Percentiles rank a stretch among this genome's conserved stretches.
Evolutionary conservation across 2,888 invertebrate species (phyloP).

Genomic region (Acrobasis consociella): DNA sequence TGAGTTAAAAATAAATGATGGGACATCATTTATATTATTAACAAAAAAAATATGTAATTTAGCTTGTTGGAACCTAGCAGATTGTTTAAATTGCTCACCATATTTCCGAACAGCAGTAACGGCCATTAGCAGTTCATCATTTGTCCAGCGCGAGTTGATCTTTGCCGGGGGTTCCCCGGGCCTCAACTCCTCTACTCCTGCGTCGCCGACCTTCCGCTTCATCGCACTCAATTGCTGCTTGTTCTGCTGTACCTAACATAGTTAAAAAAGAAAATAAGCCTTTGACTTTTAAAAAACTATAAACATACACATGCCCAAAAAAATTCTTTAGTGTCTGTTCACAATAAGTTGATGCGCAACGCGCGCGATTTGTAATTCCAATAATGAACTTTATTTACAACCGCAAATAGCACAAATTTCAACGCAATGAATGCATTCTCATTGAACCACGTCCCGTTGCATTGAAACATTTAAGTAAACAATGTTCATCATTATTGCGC

Average conservation of each 20-base stretch:
- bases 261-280: conserved; percentile 8
- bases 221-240: conserved; percentile 95
- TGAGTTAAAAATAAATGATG: no score
- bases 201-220: conserved; percentile 88
- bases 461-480: no score
- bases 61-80: neutral
- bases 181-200: conserved; percentile 84
- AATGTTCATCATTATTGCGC: no score
- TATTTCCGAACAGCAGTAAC: conserved; percentile 93
- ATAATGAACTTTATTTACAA: neutral
- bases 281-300: neutral
- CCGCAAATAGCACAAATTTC: no score
- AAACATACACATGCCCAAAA: neutral
- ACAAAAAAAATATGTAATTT: no score
- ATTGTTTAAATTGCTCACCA: conserved; percentile 81
- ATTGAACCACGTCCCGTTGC: no score
- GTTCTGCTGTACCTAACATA: conserved; percentile 94
- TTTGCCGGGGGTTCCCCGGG: conserved; percentile 85
- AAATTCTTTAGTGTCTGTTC: no score
- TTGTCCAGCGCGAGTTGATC: conserved; percentile 95
- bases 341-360: no score
- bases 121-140: conserved; percentile 94
- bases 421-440: no score
- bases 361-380: no score
- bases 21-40: no score